These are phyloP conservation scores for Apaloderma vittatum DNA, from an alignment of 2,113 vertebrate genomes.

Conservation along the genomic window DNA sequence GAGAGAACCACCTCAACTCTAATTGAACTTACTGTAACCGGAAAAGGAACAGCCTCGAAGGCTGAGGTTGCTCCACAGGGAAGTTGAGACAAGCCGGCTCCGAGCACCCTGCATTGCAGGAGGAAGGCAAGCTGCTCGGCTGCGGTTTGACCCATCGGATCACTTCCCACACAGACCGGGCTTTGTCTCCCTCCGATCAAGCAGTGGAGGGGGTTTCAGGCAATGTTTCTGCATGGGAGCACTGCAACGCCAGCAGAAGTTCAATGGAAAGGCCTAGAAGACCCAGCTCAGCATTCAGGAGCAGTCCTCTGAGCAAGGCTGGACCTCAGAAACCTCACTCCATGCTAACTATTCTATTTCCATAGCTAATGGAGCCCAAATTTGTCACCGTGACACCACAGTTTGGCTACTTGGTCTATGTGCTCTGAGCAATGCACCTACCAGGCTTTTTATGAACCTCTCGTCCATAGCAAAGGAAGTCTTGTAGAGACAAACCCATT, in stretches of 20 bases:
- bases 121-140: neutral
- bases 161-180: accelerated
- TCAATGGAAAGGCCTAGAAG: neutral
- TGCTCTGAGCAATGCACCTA: neutral
- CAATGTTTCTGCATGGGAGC: neutral
- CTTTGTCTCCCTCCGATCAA: accelerated
- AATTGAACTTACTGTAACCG: neutral
- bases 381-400: accelerated
- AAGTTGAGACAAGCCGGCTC: accelerated
- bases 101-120: accelerated
- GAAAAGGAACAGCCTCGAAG: neutral
- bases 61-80: neutral
- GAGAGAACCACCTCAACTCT: neutral
- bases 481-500: neutral
- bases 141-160: accelerated
- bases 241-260: neutral
- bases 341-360: neutral
- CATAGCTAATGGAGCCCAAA: neutral
- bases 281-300: neutral
- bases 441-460: neutral
- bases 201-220: accelerated
- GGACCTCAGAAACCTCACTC: neutral
- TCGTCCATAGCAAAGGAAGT: neutral
- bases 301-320: neutral
- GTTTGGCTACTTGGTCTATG: neutral